Base-by-base conservation (phyloP, 53 echinoderm and acorn worm genomes). In the Temnopleurus reevesii region DNA sequence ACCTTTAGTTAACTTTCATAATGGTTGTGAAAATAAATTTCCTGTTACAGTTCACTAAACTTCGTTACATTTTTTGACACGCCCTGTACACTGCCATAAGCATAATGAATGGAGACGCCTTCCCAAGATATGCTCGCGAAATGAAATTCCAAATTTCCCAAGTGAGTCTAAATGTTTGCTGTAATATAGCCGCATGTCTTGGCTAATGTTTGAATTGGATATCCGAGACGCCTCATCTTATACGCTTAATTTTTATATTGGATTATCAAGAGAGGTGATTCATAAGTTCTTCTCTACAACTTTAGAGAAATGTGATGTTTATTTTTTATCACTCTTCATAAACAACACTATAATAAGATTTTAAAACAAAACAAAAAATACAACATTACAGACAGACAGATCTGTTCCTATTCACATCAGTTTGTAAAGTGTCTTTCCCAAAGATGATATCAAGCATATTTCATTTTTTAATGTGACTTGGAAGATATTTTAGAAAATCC, bases 121-220 rank as follows among this genome's bases (percentile, higher is more conserved):
- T 38, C 36, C 71, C 71, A 71, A 71, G 71, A 71, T 71, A 71
- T 71, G 71, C 71, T 41, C 8, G 38, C 21, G 38, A 71, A 71
- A 71, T 71, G n/a, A 41, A 71, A 71, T 71, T 71, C 38, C 71
- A 71, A 71, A 71, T 71, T 71, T 71, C 71, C 71, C 71, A 71
- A 71, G 71, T 41, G 71, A 71, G 41, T 71, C n/a, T 6, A 71
- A 71, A 41, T 71, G 71, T 71, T 71, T 43, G 71, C 21, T 12
- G 71, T 71, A 71, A 71, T 71, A 71, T 38, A 71, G 38, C 43
- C 71, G 38, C 41, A 30, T 71, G 71, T 71, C 71, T 71, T 71
- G 18, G n/a, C 41, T 71, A 71, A 71, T 38, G 71, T 71, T 71
- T 71, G 41, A 71, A 38, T 71, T 71, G 41, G 41, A 71, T 71